phyloP scores from a whole-genome alignment of 2,797 vertebrate genomes.

The Paguma larvata region DNA sequence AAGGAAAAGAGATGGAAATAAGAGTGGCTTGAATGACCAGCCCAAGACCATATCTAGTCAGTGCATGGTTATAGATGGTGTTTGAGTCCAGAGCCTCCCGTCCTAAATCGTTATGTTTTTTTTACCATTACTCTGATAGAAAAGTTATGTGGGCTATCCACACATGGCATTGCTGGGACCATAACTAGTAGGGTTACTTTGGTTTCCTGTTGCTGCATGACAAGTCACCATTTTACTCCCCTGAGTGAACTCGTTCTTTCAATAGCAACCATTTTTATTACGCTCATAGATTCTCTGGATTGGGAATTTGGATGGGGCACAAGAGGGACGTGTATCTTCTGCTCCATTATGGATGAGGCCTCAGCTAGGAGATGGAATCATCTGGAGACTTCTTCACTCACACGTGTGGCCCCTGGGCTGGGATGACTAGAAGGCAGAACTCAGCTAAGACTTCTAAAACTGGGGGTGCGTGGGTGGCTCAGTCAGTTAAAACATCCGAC shows the following conservation, averaged over 20 bases:
- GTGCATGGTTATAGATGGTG: not conserved
- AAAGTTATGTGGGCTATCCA: not conserved
- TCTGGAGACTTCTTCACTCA: not conserved
- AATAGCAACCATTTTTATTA: not conserved
- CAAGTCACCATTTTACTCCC: not conserved
- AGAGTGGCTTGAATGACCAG: not conserved
- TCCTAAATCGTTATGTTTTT: not conserved
- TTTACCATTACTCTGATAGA: not conserved
- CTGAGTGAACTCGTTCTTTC: not conserved
- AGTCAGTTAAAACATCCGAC: no score
- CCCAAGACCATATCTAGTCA: not conserved
- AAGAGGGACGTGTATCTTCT: not conserved
- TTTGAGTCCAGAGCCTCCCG: not conserved
- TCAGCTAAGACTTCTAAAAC: not conserved
- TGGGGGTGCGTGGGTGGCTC: not conserved
- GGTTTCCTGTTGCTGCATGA: not conserved
- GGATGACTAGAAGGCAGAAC: conserved; percentile 27
- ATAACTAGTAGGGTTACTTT: not conserved
- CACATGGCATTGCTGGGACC: not conserved
- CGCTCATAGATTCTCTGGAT: not conserved
- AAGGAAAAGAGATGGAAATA: not conserved
- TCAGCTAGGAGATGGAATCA: not conserved
- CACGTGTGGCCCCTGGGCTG: not conserved
- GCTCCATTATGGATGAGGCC: not conserved
- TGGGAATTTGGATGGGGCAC: not conserved